These are phyloP conservation scores for Tor tambroides DNA, from an alignment of 2,113 vertebrate species.

Conservation along the genomic window DNA sequence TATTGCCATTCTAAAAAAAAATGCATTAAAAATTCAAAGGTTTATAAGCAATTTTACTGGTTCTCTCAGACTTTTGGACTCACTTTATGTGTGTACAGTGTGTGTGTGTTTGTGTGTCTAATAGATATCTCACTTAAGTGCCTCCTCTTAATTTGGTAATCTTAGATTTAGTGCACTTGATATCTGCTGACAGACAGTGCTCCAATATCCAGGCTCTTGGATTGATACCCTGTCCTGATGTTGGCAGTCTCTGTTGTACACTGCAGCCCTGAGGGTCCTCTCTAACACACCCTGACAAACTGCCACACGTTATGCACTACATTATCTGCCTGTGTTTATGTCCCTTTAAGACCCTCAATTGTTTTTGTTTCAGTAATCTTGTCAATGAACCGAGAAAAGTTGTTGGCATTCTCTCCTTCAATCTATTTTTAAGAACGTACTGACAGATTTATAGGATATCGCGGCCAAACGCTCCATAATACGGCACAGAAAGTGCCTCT, in stretches of 20 bases:
- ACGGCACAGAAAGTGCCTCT: not conserved
- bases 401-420: conserved; percentile 1
- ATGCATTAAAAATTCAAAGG: not conserved
- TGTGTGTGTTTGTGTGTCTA: not conserved
- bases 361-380: conserved; percentile 5
- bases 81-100: not conserved
- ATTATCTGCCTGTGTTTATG: not conserved
- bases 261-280: conserved; percentile 17
- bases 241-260: conserved; percentile 34
- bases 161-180: conserved; percentile 37
- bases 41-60: not conserved
- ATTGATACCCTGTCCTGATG: conserved; percentile 36
- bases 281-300: conserved; percentile 34
- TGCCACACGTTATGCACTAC: conserved; percentile 13
- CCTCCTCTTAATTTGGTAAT: conserved; percentile 43
- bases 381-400: conserved; percentile 4
- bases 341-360: conserved; percentile 24
- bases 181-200: conserved; percentile 40
- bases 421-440: conserved; percentile 16
- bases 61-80: not conserved
- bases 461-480: not conserved
- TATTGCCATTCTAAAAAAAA: not conserved
- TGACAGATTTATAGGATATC: conserved; percentile 6
- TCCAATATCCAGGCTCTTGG: conserved; percentile 25
- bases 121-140: conserved; percentile 23